Percentiles rank a stretch among this genome's conserved stretches.
These are phyloP conservation scores for Seira musarum DNA, from an alignment of 2,888 invertebrate genomes.

Conservation along the genomic window DNA sequence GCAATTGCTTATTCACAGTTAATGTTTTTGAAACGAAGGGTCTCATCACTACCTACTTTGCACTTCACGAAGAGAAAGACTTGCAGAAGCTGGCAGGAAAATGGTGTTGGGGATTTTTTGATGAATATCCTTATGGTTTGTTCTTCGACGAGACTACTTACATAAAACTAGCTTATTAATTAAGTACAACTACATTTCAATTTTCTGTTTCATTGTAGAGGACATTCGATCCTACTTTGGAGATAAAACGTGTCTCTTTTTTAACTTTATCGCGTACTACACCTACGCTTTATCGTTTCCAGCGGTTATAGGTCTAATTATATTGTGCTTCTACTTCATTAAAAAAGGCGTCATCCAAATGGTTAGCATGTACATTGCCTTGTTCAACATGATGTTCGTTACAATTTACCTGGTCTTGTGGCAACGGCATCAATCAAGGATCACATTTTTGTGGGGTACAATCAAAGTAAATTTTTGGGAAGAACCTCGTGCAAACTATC, in stretches of 20 bases:
- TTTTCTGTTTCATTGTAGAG: constrained; percentile 19
- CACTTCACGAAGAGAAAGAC: constrained; percentile 45
- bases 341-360: background rate
- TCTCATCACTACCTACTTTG: constrained; percentile 43
- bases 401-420: constrained; percentile 42
- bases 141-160: too few relatives aligned
- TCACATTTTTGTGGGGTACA: constrained; percentile 55
- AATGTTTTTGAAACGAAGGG: constrained; percentile 17
- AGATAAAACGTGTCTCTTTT: constrained; percentile 46
- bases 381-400: constrained; percentile 41
- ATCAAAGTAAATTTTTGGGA: constrained; percentile 44
- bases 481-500: constrained; percentile 35
- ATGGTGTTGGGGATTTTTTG: constrained; percentile 36
- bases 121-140: constrained; percentile 28
- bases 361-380: constrained; percentile 1
- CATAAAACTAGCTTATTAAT: background rate
- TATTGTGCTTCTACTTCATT: background rate
- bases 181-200: too few relatives aligned
- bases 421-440: constrained; percentile 41
- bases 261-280: constrained; percentile 51
- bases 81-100: constrained; percentile 32
- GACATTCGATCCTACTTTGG: constrained; percentile 51
- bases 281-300: constrained; percentile 29
- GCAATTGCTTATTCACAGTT: constrained; percentile 2
- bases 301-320: background rate